These are phyloP conservation scores for Tridacna crocea DNA, from an alignment of 2,888 invertebrate species.

Conservation along the genomic window DNA sequence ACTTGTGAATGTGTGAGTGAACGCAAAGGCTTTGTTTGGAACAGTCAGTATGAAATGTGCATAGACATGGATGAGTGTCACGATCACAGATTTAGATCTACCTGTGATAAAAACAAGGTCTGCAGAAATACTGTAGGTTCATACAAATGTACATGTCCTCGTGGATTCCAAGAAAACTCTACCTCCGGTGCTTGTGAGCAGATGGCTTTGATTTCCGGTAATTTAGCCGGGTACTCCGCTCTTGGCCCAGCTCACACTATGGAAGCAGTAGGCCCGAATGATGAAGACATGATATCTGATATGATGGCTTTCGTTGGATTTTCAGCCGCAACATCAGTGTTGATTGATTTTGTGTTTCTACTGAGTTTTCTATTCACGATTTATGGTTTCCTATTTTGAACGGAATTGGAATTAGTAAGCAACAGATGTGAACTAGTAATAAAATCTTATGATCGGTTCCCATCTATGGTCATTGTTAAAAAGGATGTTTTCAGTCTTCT, in stretches of 20 bases:
- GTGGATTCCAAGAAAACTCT: constrained; percentile 60
- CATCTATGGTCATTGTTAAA: no score
- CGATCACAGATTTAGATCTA: constrained; percentile 29
- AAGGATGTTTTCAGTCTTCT: no score
- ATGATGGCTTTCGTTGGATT: constrained; percentile 11
- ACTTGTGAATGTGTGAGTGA: constrained; percentile 72
- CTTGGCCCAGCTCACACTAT: not conserved
- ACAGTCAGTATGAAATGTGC: constrained; percentile 66
- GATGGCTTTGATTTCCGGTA: constrained; percentile 7
- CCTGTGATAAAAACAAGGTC: constrained; percentile 56
- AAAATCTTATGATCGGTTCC: no score
- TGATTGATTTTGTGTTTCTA: no score
- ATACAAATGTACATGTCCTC: constrained; percentile 69
- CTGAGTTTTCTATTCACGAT: no score
- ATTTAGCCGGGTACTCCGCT: not conserved
- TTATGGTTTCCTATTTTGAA: no score
- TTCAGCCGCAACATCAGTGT: not conserved
- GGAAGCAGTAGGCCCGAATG: not conserved
- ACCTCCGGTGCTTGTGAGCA: constrained; percentile 56
- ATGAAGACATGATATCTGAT: not conserved
- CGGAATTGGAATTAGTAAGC: no score
- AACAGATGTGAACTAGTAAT: no score
- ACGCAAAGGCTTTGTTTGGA: constrained; percentile 70
- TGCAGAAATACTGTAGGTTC: constrained; percentile 71
- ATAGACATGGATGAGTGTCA: constrained; percentile 75